Base-by-base conservation (phyloP, 2,797 vertebrate genomes). In the Lindbergichthys nudifrons region DNA sequence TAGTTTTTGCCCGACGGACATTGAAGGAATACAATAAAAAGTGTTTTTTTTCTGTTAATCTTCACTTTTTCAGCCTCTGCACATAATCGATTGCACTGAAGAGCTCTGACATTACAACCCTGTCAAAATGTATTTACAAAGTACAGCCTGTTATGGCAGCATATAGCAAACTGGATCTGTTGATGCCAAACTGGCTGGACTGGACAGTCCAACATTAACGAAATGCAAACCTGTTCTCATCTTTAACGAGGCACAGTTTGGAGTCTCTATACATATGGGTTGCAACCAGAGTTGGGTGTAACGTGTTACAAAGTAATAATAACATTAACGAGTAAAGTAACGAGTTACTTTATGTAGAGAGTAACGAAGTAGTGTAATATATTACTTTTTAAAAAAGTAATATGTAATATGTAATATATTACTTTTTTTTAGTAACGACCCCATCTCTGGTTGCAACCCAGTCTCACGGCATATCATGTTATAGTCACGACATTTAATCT, bases 211-310 rank as follows among this genome's bases (percentile, higher is more conserved):
- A 42, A 41, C 53, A 15, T 54, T 69, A 70, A 57, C 54, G 39
- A 61, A 77, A 57, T 47, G 36, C 56, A 76, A 73, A 56, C 52
- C 15, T 32, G 48, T 66, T 68, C 65, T 84, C 65, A 43, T 54
- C 11, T 64, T 4, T 53, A 56, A 57, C 48, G 41, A 18, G 48
- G 39, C 54, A 58, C 65, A 65, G 70, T 61, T 52, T 54, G 61
- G 39, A 42, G 46, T 79, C 68, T 79, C 68, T 32, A 41, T 26
- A 26, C 26, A 26, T 26, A 26, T 26, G n/a, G n/a, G n/a, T n/a
- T n/a, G n/a, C n/a, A n/a, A n/a, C n/a, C n/a, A n/a, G n/a, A n/a
- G n/a, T n/a, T n/a, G n/a, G n/a, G n/a, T n/a, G n/a, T n/a, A n/a
- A n/a, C n/a, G n/a, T n/a, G n/a, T n/a, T n/a, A n/a, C n/a, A n/a